These are phyloP conservation scores for Desmodus rotundus DNA, from an alignment of 2,113 vertebrate species.

Conservation along the genomic window DNA sequence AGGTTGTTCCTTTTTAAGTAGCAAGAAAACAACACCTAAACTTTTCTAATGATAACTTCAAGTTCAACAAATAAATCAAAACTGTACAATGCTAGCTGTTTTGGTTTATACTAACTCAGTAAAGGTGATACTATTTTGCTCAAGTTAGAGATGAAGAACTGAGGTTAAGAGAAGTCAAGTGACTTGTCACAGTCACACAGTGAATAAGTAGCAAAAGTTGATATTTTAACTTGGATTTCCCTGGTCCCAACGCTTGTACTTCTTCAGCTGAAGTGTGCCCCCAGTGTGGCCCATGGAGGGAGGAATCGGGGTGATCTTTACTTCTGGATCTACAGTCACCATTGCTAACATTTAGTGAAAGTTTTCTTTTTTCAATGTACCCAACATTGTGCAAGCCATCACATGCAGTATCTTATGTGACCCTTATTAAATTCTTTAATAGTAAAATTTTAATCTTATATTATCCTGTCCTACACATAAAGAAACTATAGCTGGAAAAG, in stretches of 20 bases:
- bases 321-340: not conserved
- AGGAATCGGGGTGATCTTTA: not conserved
- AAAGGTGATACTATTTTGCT: not conserved
- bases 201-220: not conserved
- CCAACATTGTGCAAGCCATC: not conserved
- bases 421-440: not conserved
- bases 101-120: not conserved
- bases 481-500: not conserved
- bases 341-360: not conserved
- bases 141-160: not conserved
- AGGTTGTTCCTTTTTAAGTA: not conserved
- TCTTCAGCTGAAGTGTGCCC: not conserved
- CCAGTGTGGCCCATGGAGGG: not conserved
- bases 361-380: not conserved
- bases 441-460: not conserved
- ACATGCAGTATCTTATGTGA: not conserved
- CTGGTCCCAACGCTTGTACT: not conserved
- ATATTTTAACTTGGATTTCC: not conserved
- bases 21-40: not conserved
- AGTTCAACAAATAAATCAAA: not conserved
- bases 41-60: not conserved
- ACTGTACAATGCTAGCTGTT: not conserved
- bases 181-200: not conserved
- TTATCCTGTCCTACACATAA: not conserved
- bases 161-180: not conserved